Evolutionary conservation across 2,797 vertebrate genomes (phyloP), one percentile per base, ranked within the genome.

Genomic region (Lates japonicus): DNA sequence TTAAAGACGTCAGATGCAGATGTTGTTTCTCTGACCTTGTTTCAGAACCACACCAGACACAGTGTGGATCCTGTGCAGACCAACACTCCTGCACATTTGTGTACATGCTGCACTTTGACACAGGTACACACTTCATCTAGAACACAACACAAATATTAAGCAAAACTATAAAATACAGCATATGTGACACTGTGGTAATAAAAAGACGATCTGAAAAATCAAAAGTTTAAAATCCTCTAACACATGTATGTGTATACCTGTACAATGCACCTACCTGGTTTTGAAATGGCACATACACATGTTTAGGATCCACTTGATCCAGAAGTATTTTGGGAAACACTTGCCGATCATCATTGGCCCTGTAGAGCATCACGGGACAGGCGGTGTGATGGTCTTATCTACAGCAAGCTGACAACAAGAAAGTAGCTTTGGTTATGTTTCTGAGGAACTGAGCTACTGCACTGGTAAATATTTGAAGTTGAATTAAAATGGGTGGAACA

Each of bases 11-110:
- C 13, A 0, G 0, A 20, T 5, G 33, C 52, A 6, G 49, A 4
- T 35, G 46, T 13, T 8, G 39, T 37, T 66, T 41, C 22, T 10
- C 91, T 70, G 17, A 95, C 94, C 85, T 90, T 17, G 0, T 29
- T 9, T 16, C 1, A 33, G 82, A 55, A 7, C 46, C 1, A 52
- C 95, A 96, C 95, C 95, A 96, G 19, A 92, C 93, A 49, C 95
- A 96, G 78, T 78, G 22, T 3, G 94, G 94, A 81, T 95, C 95
- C 80, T 83, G 78, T 22, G 94, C 87, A 60, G 81, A 84, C 92
- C 88, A 93, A 60, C 93, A 96, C 16, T 68, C 5, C 67, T 22
- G 35, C 51, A 92, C 22, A 16, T 29, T 70, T 29, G 0, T 66
- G 80, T 89, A 68, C 0, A 5, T 65, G 74, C 4, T 64, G 88